Percentiles rank a stretch among this genome's conserved stretches.
Evolutionary conservation across 92 coral and sea anemone genomes (phyloP).

Genomic region (Porites divaricata): DNA sequence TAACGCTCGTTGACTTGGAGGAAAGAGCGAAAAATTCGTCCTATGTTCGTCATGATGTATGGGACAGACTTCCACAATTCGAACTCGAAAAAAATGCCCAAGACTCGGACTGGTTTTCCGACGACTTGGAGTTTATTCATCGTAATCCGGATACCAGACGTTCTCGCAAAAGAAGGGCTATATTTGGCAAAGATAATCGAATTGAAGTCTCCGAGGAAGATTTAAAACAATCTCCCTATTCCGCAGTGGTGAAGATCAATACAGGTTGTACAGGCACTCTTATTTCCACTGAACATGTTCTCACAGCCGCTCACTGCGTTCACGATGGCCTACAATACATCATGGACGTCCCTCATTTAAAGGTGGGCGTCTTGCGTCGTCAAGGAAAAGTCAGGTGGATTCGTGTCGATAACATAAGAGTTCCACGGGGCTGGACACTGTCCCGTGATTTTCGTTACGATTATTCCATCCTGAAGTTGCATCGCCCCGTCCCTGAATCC

Average conservation of each 20-base stretch:
- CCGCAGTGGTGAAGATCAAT: slow-evolving; percentile 69
- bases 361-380: slow-evolving; percentile 65
- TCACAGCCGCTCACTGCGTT: slow-evolving; percentile 88
- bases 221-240: slow-evolving; percentile 56
- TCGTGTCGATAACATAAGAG: slow-evolving; percentile 49
- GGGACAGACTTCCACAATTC: background rate
- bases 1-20: slow-evolving; percentile 61
- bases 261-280: slow-evolving; percentile 85
- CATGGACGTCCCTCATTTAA: slow-evolving; percentile 45
- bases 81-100: background rate
- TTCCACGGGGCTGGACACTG: slow-evolving; percentile 68
- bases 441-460: slow-evolving; percentile 49
- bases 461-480: slow-evolving; percentile 64
- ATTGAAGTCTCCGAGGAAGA: slow-evolving; percentile 14
- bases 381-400: slow-evolving; percentile 52
- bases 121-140: background rate
- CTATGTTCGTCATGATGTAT: background rate
- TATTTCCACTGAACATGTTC: slow-evolving; percentile 72
- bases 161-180: slow-evolving; percentile 39
- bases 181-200: slow-evolving; percentile 70
- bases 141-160: slow-evolving; percentile 15
- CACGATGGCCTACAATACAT: slow-evolving; percentile 62
- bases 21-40: background rate
- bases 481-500: slow-evolving; percentile 15
- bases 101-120: slow-evolving; percentile 15